Percentiles rank a stretch among this genome's conserved stretches.
These are phyloP conservation scores for Leuciscus waleckii DNA, from an alignment of 2,797 vertebrate genomes.

Conservation along the genomic window DNA sequence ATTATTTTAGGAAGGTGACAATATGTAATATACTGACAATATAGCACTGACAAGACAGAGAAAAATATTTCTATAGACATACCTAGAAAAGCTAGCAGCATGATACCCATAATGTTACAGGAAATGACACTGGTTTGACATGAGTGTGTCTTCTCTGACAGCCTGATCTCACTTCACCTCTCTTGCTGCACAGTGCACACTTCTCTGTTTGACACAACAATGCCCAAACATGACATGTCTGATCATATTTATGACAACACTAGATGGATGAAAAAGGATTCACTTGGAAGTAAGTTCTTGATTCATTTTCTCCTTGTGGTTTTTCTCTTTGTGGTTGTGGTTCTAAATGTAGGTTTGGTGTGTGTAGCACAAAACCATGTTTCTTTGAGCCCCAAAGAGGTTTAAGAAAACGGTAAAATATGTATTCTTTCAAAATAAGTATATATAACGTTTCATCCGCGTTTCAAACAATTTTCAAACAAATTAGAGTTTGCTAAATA, in stretches of 20 bases:
- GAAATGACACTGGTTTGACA: background rate
- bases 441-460: background rate
- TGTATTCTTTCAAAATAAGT: background rate
- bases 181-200: background rate
- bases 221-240: background rate
- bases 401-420: background rate
- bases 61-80: background rate
- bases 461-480: too few species aligned
- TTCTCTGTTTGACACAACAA: background rate
- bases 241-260: slow-evolving; percentile 36
- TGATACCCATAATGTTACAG: background rate
- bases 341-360: background rate
- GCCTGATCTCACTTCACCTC: background rate
- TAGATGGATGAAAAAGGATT: background rate
- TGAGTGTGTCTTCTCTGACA: background rate
- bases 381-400: background rate
- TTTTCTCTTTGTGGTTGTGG: background rate
- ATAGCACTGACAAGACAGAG: background rate
- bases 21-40: background rate
- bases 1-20: too few species aligned
- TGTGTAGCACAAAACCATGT: background rate
- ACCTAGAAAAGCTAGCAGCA: too few species aligned
- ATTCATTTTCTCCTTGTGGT: background rate
- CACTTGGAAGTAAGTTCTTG: slow-evolving; percentile 5
- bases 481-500: too few species aligned